Base-by-base conservation (phyloP, 1,140 invertebrate genomes). In the Penaeus chinensis region DNA sequence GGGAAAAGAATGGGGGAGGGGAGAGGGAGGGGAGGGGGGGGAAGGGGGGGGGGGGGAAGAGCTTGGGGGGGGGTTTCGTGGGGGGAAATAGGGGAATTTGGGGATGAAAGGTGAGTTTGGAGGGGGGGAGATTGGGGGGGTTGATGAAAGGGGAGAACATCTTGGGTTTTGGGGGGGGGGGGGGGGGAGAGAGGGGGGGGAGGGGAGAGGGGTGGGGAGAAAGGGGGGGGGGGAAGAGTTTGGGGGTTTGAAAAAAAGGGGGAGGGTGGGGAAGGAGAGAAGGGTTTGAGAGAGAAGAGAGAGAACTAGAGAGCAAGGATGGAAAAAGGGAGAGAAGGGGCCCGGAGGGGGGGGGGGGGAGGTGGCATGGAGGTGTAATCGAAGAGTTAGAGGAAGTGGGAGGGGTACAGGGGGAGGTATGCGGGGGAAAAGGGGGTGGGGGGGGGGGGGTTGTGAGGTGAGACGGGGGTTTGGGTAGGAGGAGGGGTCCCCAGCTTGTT, bases 401-500 rank as follows among this genome's bases (percentile, higher is more conserved):
- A 42, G 24, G 24, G 4, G 19, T 32, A 27, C 20, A 37, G 10
- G n/a, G 37, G 32, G 63, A 27, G 54, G n/a, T 19, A 3, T 24
- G 77, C 61, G 16, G 60, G 4, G 54, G 78, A 60, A 22, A n/a
- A n/a, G 22, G 7, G 32, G 37, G 78, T 0, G n/a, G 24, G 27
- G 8, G 4, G 3, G 54, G 54, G 24, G 37, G 78, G 20, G 60
- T 7, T n/a, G n/a, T n/a, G n/a, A 60, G 37, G 32, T 18, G 60
- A 27, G 78, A 54, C 24, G 27, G 24, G 54, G 24, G 78, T n/a
- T 20, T 16, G 22, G 54, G 60, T 37, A 80, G 54, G 54, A 60
- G 78, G 60, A 80, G 76, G 77, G 76, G 84, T 61, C 27, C 76
- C 20, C 42, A 85, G 76, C 76, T 79, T 78, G 84, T 85, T 85